Evolutionary conservation across 2,888 invertebrate genomes (phyloP), one percentile per base, ranked within the genome.

Genomic region (Shargacucullia verbasci): DNA sequence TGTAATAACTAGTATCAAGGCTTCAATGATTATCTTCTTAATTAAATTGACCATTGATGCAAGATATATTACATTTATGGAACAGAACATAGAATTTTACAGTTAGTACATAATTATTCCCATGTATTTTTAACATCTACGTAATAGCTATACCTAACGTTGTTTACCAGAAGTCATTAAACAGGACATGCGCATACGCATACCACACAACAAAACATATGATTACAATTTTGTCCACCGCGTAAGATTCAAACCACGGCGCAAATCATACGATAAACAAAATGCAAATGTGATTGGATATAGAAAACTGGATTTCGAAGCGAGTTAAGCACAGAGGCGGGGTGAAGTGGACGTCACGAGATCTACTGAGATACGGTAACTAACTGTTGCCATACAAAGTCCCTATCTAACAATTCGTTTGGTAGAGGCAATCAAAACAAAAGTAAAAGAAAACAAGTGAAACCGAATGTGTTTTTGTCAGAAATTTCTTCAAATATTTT

Each of bases 251-350:
- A 14, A 48, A 71, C 76, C 85, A 85, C 82, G 80, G 83, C 75
- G 79, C 47, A 69, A 25, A 58, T 59, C 41, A 43, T 40, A 56
- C 67, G 74, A 77, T 85, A 88, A 90, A 89, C 87, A 88, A 82
- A 79, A 93, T 93, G 93, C 83, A 83, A 92, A 92, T 92, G 70
- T 45, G 70, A 59, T 66, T 73, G 59, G 65, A 60, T 79, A 76
- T 80, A 76, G 66, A 80, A 78, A 87, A 88, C 88, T 84, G 84
- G 90, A 78, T 82, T 74, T 68, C 31, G 54, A 47, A 48, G 67
- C 75, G 52, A 62, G 54, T 38, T 34, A 7, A 79, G 93, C 85
- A 93, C 93, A 93, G 86, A 89, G 83, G 79, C 87, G 93, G 91
- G 92, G 93, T 86, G 84, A 92, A 90, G 92, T 76, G 29, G 63